Base-by-base conservation (phyloP, 2,888 invertebrate species). In the Mycalesis mineus region DNA sequence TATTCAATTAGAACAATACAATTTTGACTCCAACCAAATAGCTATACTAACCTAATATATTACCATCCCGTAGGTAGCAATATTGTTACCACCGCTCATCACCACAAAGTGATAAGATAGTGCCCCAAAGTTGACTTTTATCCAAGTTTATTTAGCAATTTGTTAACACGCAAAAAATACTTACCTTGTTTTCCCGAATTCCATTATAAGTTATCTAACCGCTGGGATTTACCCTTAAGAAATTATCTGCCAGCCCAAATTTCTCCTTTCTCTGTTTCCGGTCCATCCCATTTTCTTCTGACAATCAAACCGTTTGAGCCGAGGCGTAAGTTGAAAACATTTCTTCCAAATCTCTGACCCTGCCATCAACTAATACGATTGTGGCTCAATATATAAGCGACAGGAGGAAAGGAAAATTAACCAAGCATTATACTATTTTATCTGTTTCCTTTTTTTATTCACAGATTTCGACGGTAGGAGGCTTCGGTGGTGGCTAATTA, bases 331-430 rank as follows among this genome's bases (percentile, higher is more conserved):
- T 74, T 78, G 77, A 74, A 76, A 82, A 79, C 80, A 77, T 82
- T 82, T 79, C 69, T 65, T 72, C 72, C 69, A 68, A 79, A 80
- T 75, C 80, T 74, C 74, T 73, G 78, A 75, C 80, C 83, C 80
- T 75, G 75, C 83, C 82, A 84, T 84, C 83, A 80, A 82, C 83
- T 84, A 84, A 83, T 83, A 82, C 78, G 74, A 65, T 56, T 40
- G 15, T 64, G 72, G 71, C 61, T 0, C 55, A 75, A 78, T 64
- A 11, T 0, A 65, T 0, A 57, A 64, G 63, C 55, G 52, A 11
- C 1, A 11, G 31, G 13, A 3, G 14, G 9, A 2, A 36, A 13
- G 1, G 5, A 11, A 4, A 11, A 11, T 36, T 36, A n/a, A n/a
- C n/a, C n/a, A n/a, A n/a, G n/a, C n/a, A n/a, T n/a, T n/a, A n/a